phyloP scores from a whole-genome alignment of 2,888 invertebrate genomes.

The Ennomos erosarius region DNA sequence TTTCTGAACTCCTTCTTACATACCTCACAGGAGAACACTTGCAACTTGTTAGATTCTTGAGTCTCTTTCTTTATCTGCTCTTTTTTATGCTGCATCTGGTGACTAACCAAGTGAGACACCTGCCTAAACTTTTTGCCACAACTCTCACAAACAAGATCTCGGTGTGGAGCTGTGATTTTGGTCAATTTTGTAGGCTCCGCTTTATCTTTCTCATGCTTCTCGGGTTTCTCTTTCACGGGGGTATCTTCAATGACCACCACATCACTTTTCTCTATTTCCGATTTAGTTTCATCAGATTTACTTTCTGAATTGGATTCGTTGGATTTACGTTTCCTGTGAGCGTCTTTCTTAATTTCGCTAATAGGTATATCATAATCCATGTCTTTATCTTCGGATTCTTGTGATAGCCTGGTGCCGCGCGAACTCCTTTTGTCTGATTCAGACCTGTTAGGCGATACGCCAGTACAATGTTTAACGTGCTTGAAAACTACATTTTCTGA shows the following conservation, averaged over 20 bases:
- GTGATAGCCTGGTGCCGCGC: slow-evolving; percentile 58
- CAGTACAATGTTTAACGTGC: slow-evolving; percentile 82
- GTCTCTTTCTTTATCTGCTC: slow-evolving; percentile 56
- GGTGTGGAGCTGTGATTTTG: slow-evolving; percentile 5
- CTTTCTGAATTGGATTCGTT: slow-evolving; percentile 54
- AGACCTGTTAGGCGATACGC: slow-evolving; percentile 76
- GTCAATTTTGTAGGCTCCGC: slow-evolving; percentile 21
- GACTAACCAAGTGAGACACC: slow-evolving; percentile 74
- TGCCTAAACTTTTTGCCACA: slow-evolving; percentile 81
- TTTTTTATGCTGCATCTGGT: slow-evolving; percentile 72
- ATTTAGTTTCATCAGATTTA: slow-evolving; percentile 37
- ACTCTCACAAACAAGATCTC: slow-evolving; percentile 68
- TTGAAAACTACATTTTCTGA: slow-evolving; percentile 82
- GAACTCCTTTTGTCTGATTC: slow-evolving; percentile 71
- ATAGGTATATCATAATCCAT: slow-evolving; percentile 55
- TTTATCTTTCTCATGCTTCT: slow-evolving; percentile 22
- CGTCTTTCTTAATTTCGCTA: slow-evolving; percentile 43
- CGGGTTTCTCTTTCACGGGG: slow-evolving; percentile 50
- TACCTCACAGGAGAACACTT: slow-evolving; percentile 72
- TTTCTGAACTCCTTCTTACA: slow-evolving; percentile 80
- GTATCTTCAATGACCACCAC: slow-evolving; percentile 68
- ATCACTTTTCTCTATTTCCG: slow-evolving; percentile 54
- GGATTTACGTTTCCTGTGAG: slow-evolving; percentile 59
- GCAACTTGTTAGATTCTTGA: slow-evolving; percentile 34
- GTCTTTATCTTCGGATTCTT: slow-evolving; percentile 65